Evolutionary conservation across 1,140 invertebrate species (phyloP).

Genomic region (Solen grandis): DNA sequence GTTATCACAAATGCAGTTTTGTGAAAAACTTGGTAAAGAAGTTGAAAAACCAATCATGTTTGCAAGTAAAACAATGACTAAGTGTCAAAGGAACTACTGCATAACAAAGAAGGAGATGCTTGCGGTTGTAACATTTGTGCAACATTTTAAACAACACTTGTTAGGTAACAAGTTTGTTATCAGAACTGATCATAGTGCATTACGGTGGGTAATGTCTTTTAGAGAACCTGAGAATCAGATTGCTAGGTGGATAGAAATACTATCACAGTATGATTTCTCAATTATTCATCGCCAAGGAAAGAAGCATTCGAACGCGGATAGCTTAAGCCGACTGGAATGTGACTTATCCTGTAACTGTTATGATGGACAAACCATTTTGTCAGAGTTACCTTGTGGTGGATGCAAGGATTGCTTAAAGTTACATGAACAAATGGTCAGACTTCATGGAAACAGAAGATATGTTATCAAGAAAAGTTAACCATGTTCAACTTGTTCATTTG

Average conservation of each 20-base stretch:
- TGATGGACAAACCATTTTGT: neutral
- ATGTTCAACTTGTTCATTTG: neutral
- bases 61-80: conserved; percentile 18
- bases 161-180: conserved; percentile 56
- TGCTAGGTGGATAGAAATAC: conserved; percentile 65
- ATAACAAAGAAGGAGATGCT: conserved; percentile 26
- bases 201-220: conserved; percentile 56
- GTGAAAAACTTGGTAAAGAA: conserved; percentile 1
- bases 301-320: conserved; percentile 57
- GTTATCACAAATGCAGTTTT: conserved; percentile 28
- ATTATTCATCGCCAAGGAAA: conserved; percentile 52
- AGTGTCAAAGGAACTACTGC: conserved; percentile 8
- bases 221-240: conserved; percentile 56
- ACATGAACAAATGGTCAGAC: conserved; percentile 28
- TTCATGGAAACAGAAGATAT: conserved; percentile 24
- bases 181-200: conserved; percentile 60
- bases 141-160: conserved; percentile 59
- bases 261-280: conserved; percentile 56
- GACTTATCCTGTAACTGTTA: conserved; percentile 13
- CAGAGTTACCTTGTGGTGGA: neutral
- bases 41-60: conserved; percentile 21
- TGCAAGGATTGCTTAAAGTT: conserved; percentile 26
- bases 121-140: conserved; percentile 51
- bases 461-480: conserved; percentile 12
- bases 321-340: conserved; percentile 46